Conservation (phyloP, 2,797 vertebrate genomes). For the Syngnathus rostellatus region DNA sequence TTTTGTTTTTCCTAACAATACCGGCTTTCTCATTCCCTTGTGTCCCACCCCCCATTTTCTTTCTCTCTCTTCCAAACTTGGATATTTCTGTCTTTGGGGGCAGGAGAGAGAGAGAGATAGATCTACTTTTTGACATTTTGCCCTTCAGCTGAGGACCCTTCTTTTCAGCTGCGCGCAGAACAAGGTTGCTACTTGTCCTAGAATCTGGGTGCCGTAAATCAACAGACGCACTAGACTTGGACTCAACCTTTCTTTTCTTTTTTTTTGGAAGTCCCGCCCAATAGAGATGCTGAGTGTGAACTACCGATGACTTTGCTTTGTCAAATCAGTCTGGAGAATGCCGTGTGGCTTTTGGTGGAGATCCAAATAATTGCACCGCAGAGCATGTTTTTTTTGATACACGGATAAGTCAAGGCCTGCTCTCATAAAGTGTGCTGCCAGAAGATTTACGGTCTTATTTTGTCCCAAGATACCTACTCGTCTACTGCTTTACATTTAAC, state of each 20-base stretch:
- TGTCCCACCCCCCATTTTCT: conserved; percentile 15
- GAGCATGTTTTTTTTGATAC: not conserved
- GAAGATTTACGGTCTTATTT: not conserved
- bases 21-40: conserved; percentile 30
- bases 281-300: conserved; percentile 10
- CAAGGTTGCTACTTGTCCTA: conserved; percentile 38
- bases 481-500: not conserved
- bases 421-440: not conserved
- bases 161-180: conserved; percentile 39
- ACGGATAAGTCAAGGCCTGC: not conserved
- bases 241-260: conserved; percentile 15
- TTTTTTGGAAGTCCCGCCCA: not conserved
- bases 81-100: conserved; percentile 34
- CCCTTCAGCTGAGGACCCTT: conserved; percentile 33
- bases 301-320: not conserved
- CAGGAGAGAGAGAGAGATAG: conserved; percentile 17
- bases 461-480: not conserved
- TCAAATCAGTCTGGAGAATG: not conserved
- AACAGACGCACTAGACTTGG: conserved; percentile 21
- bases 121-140: conserved; percentile 26
- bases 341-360: not conserved
- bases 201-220: conserved; percentile 34
- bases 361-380: not conserved
- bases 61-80: conserved; percentile 22
- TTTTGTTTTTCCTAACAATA: conserved; percentile 48